A percentile compares a stretch with the other conserved stretches of the same genome.
phyloP scores from a whole-genome alignment of 2,797 vertebrate genomes.

The Rhodeus uyekii region DNA sequence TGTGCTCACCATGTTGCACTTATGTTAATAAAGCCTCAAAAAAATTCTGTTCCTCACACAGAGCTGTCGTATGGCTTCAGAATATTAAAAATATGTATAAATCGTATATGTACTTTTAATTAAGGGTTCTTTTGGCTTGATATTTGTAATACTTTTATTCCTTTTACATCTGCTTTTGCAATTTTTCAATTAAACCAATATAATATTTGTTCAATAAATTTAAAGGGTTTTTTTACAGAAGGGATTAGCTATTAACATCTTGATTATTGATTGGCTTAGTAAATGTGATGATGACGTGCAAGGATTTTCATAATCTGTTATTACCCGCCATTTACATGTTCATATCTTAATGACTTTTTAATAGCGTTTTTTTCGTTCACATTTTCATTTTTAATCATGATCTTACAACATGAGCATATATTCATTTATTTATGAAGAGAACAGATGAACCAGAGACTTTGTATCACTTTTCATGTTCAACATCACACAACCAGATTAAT shows the following conservation, averaged over 20 bases:
- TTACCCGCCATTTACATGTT: no score
- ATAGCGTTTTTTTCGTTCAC: no score
- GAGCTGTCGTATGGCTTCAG: not conserved
- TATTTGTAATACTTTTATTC: not conserved
- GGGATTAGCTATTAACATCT: not conserved
- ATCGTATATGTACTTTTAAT: not conserved
- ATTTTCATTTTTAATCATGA: no score
- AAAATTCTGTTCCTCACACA: not conserved
- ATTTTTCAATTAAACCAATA: not conserved
- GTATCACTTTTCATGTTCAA: no score
- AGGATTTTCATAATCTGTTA: not conserved
- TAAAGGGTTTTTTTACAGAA: not conserved
- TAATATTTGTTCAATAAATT: not conserved
- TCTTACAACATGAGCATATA: no score
- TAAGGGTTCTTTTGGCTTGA: not conserved
- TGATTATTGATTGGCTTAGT: not conserved
- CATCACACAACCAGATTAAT: no score
- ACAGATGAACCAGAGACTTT: no score
- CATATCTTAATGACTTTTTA: no score
- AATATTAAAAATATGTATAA: not conserved
- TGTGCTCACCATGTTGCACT: not conserved
- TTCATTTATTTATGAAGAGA: no score
- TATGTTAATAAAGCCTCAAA: not conserved
- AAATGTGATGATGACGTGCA: not conserved
- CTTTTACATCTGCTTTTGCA: not conserved